These are phyloP conservation scores for Hemibagrus guttatus DNA, from an alignment of 2,797 vertebrate species.

Conservation along the genomic window DNA sequence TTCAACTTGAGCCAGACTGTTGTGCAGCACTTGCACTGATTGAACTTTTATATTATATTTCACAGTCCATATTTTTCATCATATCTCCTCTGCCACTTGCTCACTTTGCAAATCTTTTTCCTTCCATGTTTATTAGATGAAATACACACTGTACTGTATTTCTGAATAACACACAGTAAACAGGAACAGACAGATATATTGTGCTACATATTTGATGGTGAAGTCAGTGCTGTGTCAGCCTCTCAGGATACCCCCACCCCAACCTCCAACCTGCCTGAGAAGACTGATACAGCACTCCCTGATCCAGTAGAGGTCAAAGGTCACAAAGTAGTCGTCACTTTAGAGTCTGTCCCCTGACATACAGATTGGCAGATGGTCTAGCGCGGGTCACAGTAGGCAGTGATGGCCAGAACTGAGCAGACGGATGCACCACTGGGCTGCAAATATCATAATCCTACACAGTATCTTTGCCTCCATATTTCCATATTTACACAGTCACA, in stretches of 20 bases:
- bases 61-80: constrained; percentile 36
- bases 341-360: constrained; percentile 36
- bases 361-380: constrained; percentile 49
- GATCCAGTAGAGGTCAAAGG: constrained; percentile 50
- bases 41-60: constrained; percentile 45
- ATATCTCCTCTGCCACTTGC: constrained; percentile 31
- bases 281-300: constrained; percentile 40
- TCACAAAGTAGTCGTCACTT: constrained; percentile 38
- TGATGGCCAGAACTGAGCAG: constrained; percentile 26
- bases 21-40: constrained; percentile 37
- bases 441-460: background rate
- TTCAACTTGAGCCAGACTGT: constrained; percentile 37
- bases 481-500: background rate
- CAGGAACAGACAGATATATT: background rate
- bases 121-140: constrained; percentile 8
- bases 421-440: constrained; percentile 30
- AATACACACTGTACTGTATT: background rate
- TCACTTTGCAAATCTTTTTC: constrained; percentile 8
- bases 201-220: constrained; percentile 12
- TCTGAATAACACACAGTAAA: background rate
- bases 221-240: background rate
- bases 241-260: constrained; percentile 23
- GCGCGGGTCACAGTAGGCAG: constrained; percentile 39
- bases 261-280: constrained; percentile 39
- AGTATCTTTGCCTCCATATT: constrained; percentile 17